These are phyloP conservation scores for Drosophila greeni DNA, from an alignment of 2,888 invertebrate species.

Conservation along the genomic window DNA sequence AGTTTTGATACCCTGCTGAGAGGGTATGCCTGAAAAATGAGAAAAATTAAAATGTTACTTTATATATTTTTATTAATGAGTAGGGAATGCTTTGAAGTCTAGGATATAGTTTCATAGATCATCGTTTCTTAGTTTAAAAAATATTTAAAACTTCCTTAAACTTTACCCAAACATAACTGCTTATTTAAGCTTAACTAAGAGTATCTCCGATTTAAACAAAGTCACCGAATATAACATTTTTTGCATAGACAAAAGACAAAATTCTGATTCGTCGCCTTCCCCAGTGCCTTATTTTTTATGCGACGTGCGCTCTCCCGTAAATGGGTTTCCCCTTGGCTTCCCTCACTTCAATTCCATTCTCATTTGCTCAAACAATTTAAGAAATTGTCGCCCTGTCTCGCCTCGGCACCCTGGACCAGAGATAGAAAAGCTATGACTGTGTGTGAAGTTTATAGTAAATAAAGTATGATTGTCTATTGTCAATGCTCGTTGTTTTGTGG, in stretches of 20 bases:
- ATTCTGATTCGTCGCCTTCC: slow-evolving; percentile 9
- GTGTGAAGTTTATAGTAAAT: slow-evolving; percentile 60
- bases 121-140: no score
- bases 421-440: slow-evolving; percentile 32
- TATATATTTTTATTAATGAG: neutral
- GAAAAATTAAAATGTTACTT: no score
- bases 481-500: slow-evolving; percentile 43
- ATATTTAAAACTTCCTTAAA: no score
- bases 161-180: no score
- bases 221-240: slow-evolving; percentile 1
- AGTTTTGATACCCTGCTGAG: slow-evolving; percentile 35
- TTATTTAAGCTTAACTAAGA: neutral
- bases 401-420: slow-evolving; percentile 9
- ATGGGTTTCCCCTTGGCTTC: slow-evolving; percentile 40
- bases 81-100: neutral
- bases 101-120: no score
- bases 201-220: neutral
- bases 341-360: slow-evolving; percentile 45
- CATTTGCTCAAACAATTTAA: slow-evolving; percentile 66
- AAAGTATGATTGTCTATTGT: slow-evolving; percentile 53
- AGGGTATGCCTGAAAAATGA: neutral
- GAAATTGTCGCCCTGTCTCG: slow-evolving; percentile 62
- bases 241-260: neutral
- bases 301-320: slow-evolving; percentile 47
- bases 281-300: slow-evolving; percentile 24